Conservation (phyloP, 2,888 invertebrate species). For the Drosophila kuntzei region DNA sequence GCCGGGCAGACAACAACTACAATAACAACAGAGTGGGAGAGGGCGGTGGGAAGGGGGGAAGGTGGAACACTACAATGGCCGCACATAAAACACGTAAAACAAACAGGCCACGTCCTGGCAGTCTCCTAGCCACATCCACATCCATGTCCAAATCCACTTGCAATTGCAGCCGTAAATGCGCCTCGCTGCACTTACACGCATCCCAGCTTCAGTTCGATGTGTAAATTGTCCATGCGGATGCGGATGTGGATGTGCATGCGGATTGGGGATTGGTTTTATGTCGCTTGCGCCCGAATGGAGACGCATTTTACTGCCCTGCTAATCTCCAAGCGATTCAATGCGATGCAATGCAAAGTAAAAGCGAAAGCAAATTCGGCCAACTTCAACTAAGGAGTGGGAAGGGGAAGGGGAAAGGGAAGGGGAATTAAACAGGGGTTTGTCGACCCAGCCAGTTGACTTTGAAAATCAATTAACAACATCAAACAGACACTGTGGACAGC, state of each 20-base stretch:
- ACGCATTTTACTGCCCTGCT: constrained; percentile 77
- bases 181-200: constrained; percentile 78
- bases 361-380: constrained; percentile 59
- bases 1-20: constrained; percentile 50
- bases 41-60: constrained; percentile 19
- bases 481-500: constrained; percentile 83
- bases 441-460: constrained; percentile 81
- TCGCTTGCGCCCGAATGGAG: constrained; percentile 78
- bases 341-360: constrained; percentile 55
- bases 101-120: constrained; percentile 68
- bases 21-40: constrained; percentile 54
- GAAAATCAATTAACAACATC: constrained; percentile 86
- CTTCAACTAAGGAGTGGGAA: not conserved
- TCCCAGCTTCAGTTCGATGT: constrained; percentile 47
- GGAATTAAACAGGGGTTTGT: constrained; percentile 31
- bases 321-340: constrained; percentile 69
- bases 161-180: constrained; percentile 78
- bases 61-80: constrained; percentile 68
- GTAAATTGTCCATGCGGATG: constrained; percentile 58
- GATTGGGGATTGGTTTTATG: constrained; percentile 74
- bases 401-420: not conserved
- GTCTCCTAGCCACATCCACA: constrained; percentile 51
- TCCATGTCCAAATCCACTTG: constrained; percentile 64
- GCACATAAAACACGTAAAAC: constrained; percentile 81
- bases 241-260: constrained; percentile 18